Evolutionary conservation across 2,113 vertebrate genomes (phyloP), one percentile per base, ranked within the genome.

Genomic region (Antigone vipio): DNA sequence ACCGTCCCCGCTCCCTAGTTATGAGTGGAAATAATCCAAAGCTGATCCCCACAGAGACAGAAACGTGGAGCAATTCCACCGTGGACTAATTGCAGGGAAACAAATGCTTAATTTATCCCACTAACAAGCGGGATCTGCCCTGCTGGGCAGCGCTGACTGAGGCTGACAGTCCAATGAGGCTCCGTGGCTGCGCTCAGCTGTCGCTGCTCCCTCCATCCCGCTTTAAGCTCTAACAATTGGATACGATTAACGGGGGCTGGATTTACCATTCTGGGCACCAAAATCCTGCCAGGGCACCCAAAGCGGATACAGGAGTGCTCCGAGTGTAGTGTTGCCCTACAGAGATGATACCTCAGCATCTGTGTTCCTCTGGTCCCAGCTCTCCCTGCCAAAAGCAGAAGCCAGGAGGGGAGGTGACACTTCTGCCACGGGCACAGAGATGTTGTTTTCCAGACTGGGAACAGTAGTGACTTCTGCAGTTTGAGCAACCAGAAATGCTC

Each of bases 181-280:
- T 34, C 58, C 0, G 0, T 0, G 0, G 62, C 50, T 0, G 0
- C 11, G 12, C 78, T 62, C 4, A 3, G 44, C 87, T 62, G 69
- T 1, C 0, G 6, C 85, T 24, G 47, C 60, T 85, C 56, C 38
- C 49, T 88, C 87, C 30, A 23, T 15, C 60, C 38, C 2, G 3
- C 72, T 84, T 82, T 49, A 91, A 88, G 63, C n/a, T 88, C 58
- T 53, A 89, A 88, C 73, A 91, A 60, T 49, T 85, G 40, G 55
- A 79, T 75, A 27, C 18, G 40, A 85, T 90, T 85, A 79, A 82
- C 40, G 78, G 47, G 24, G 66, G 49, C 74, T 82, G 66, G 62
- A 94, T 93, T 95, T 87, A 89, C 49, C 73, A 86, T 64, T 93
- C 62, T 68, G 80, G 68, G 64, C 86, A 87, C 49, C 66, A 88